phyloP scores from a whole-genome alignment of 2,888 invertebrate genomes.

The Mesopsocus fuscifrons region DNA sequence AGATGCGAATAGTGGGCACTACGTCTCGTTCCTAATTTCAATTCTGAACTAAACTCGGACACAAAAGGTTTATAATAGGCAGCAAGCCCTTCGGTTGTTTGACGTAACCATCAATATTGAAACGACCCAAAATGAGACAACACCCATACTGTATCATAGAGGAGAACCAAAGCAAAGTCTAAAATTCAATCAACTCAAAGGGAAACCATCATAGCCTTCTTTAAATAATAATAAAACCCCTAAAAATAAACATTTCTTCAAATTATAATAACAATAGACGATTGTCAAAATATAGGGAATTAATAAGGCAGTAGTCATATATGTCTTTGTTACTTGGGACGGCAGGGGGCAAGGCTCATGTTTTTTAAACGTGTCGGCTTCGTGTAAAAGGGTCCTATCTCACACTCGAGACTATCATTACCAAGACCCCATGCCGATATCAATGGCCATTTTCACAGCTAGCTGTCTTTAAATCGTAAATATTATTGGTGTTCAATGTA shows the following conservation, averaged over 20 bases:
- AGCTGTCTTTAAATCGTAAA: not conserved
- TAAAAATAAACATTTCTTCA: not conserved
- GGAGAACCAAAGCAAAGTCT: no score
- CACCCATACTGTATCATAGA: no score
- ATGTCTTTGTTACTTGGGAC: conserved; percentile 9
- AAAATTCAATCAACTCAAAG: not conserved
- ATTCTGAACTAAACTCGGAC: no score
- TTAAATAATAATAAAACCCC: no score
- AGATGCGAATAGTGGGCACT: no score
- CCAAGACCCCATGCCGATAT: not conserved
- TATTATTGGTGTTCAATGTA: not conserved
- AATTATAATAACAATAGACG: conserved; percentile 9
- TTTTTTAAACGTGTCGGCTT: conserved; percentile 4
- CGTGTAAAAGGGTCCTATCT: conserved; percentile 7
- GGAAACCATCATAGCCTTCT: not conserved
- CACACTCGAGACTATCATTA: not conserved
- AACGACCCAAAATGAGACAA: no score
- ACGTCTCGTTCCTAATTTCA: no score
- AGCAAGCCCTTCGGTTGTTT: no score
- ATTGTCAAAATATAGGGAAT: conserved; percentile 10
- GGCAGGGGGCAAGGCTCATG: conserved; percentile 9
- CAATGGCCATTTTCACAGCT: not conserved
- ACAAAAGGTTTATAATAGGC: no score
- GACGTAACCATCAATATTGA: no score
- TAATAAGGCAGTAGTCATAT: conserved; percentile 9